Percentiles rank a stretch among this genome's conserved stretches.
These are phyloP conservation scores for Aphelinus certus DNA, from an alignment of 1,140 invertebrate genomes.

Conservation along the genomic window DNA sequence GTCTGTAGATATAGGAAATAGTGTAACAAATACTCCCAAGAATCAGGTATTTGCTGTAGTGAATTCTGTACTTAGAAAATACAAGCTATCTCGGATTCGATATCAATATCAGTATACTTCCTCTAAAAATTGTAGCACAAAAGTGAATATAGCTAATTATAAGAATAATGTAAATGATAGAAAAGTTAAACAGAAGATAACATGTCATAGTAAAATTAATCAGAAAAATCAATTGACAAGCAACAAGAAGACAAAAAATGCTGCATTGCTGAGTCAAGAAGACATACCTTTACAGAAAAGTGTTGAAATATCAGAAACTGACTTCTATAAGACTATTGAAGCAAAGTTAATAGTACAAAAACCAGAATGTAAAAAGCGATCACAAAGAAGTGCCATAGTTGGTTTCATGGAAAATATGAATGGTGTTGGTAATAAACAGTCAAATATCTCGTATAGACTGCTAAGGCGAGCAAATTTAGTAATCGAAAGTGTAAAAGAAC, in stretches of 20 bases:
- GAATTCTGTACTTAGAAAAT: conserved; percentile 51
- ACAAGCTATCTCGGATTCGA: conserved; percentile 43
- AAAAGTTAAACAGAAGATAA: neutral
- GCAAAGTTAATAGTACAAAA: conserved; percentile 51
- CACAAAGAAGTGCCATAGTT: conserved; percentile 43
- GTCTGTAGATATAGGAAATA: neutral
- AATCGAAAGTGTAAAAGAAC: conserved; percentile 68
- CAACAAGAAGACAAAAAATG: no score
- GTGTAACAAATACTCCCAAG: conserved; percentile 5
- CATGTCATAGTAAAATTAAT: neutral
- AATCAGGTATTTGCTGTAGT: conserved; percentile 37
- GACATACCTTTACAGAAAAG: no score
- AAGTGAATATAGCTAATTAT: neutral
- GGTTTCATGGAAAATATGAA: conserved; percentile 56
- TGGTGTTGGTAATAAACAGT: conserved; percentile 46
- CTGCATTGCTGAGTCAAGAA: no score
- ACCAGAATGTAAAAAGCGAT: conserved; percentile 44
- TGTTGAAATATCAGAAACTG: conserved; percentile 32
- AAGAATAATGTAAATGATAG: neutral
- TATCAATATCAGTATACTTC: conserved; percentile 45
- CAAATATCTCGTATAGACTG: conserved; percentile 63
- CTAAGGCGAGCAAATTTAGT: conserved; percentile 71
- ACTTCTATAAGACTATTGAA: conserved; percentile 53
- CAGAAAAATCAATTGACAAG: no score
- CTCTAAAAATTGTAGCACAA: neutral